Conservation (phyloP, 2,113 vertebrate genomes). For the Nycticryphes semicollaris region DNA sequence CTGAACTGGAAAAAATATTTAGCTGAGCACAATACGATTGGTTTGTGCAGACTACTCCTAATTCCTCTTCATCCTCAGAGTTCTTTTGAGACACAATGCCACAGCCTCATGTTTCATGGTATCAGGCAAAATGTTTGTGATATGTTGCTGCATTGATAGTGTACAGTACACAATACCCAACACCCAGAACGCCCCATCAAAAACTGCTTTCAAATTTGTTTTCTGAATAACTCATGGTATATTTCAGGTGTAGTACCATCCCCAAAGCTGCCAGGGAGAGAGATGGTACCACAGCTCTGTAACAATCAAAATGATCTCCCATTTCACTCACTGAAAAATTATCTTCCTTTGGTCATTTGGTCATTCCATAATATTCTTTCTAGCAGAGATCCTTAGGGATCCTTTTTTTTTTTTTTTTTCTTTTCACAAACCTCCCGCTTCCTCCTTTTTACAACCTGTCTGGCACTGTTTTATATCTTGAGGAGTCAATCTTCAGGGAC, state of each 20-base stretch:
- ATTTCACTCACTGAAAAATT: not conserved
- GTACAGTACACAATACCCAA: not conserved
- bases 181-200: not conserved
- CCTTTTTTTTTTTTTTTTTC: not conserved
- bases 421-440: not conserved
- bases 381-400: not conserved
- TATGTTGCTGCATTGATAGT: not conserved
- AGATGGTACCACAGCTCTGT: not conserved
- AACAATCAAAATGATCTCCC: not conserved
- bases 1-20: not conserved
- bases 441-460: not conserved
- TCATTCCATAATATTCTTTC: not conserved
- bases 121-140: not conserved
- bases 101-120: not conserved
- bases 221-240: not conserved
- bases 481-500: conserved; percentile 3
- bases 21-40: not conserved
- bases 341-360: not conserved
- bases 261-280: not conserved
- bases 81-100: not conserved
- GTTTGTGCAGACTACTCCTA: not conserved
- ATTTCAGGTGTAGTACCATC: not conserved
- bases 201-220: not conserved
- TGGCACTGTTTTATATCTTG: not conserved
- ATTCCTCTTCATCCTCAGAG: not conserved